Evolutionary conservation across 2,797 vertebrate species (phyloP), one percentile per base, ranked within the genome.

Genomic region (Champsocephalus esox): DNA sequence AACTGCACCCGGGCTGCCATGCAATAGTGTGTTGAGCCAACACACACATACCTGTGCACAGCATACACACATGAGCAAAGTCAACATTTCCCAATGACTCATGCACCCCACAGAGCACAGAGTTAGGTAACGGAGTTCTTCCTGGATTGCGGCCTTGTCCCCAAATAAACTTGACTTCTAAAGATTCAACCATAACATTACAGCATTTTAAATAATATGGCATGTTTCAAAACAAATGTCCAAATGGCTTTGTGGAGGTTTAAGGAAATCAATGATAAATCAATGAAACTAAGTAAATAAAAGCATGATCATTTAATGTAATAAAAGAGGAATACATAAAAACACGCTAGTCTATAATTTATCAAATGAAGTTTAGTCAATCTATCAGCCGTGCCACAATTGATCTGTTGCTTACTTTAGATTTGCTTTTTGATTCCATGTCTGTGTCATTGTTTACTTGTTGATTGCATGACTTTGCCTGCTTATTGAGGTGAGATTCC

Each of bases 81-180:
- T 89, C 79, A 86, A 84, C 85, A 84, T 81, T 76, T 74, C 66
- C 13, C 32, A 48, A 17, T 87, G 86, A 86, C 66, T 87, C 77
- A 70, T 75, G 66, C 32, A 72, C 16, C 49, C 28, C 57, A 49
- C 43, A 45, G 58, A 28, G 57, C 73, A 52, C 46, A 41, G 52
- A 65, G 16, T n/a, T 21, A 50, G 13, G 38, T 12, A 16, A 1
- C 45, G 13, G 17, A 72, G 45, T 21, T 58, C 11, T 9, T 70
- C 52, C 54, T 41, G 44, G 14, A 8, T 63, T n/a, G 64, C 51
- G 5, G 41, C 44, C 58, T 73, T 72, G 14, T 4, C 21, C 46
- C 50, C 12, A 64, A 45, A 70, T 79, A 65, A 21, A 57, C 34
- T 46, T 66, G 51, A 78, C 3, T 38, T 44, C 19, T 41, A 62